Evolutionary conservation across 2,113 vertebrate species (phyloP), one percentile per base, ranked within the genome.

Genomic region (Scopus umbretta): DNA sequence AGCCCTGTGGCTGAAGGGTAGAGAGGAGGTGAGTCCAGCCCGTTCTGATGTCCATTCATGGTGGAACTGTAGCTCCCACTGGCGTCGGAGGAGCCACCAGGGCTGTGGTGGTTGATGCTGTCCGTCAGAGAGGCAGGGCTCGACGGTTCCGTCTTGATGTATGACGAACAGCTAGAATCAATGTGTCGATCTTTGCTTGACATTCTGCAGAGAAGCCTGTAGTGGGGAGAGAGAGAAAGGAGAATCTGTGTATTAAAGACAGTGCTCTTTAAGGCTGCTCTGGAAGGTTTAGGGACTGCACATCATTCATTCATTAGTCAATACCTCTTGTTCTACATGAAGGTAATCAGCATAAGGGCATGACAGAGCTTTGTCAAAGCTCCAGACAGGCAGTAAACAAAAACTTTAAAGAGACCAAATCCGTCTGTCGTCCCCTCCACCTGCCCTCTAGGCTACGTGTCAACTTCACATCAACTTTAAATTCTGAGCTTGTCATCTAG

Each of bases 141-240:
- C 68, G 99, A 99, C 90, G 99, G 99, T 98, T 99, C 99, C 97
- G 99, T 99, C 99, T 99, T 99, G 98, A 99, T 99, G 97, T 99
- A 99, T 82, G 99, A 99, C 97, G 99, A 99, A 98, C 99, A 99
- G 98, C 98, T 99, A 89, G 99, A 99, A 98, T 99, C 99, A 98
- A 99, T 99, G 99, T 99, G 99, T 97, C 99, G 99, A 98, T 99
- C 99, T 98, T 99, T 99, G 99, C 98, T 99, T 98, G 99, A 99
- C 99, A 99, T 99, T 99, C 99, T 99, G 99, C 99, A 99, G 98
- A 99, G 99, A 98, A 99, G 99, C 99, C 99, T 99, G 98, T 67
- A 97, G 93, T 34, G 32, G 53, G 50, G 56, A 94, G 80, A 95
- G 50, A 96, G 91, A 95, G 88, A 95, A 32, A 95, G 93, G 97